phyloP scores from a whole-genome alignment of 2,888 invertebrate species.

The Taphrorychus bicolor region DNA sequence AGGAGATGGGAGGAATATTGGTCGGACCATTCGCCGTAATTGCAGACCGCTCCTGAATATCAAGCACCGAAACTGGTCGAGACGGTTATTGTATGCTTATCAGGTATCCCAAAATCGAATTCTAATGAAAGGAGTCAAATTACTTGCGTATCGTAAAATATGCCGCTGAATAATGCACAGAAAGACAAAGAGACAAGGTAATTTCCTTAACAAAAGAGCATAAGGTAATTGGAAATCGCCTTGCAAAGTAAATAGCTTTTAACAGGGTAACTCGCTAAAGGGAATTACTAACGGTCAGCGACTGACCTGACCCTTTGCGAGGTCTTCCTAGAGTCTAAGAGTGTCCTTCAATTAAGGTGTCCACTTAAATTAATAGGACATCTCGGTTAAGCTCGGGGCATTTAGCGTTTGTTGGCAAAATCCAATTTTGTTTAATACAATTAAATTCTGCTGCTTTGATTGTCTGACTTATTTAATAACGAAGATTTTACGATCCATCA shows the following conservation, averaged over 20 bases:
- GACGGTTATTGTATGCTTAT: not conserved
- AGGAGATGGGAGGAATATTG: not conserved
- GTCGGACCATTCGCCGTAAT: not conserved
- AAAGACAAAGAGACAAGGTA: no score
- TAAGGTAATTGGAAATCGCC: not conserved
- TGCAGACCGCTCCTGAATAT: not conserved
- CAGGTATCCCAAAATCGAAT: not conserved
- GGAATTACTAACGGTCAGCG: not conserved
- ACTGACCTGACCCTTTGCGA: conserved; percentile 10
- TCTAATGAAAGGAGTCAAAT: conserved; percentile 1
- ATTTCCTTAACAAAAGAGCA: not conserved
- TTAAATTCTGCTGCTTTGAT: not conserved
- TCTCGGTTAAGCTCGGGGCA: not conserved
- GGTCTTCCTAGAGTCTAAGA: conserved; percentile 3
- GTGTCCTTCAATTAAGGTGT: conserved; percentile 21
- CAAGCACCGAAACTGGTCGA: not conserved
- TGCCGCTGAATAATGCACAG: not conserved
- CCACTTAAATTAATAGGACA: conserved; percentile 15
- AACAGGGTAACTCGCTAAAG: conserved; percentile 6
- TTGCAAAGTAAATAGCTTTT: not conserved
- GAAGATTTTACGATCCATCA: not conserved
- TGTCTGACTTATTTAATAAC: not conserved
- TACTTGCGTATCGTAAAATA: not conserved
- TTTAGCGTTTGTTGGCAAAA: not conserved
- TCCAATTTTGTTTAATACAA: not conserved